Evolutionary conservation across 1,140 invertebrate genomes (phyloP), one percentile per base, ranked within the genome.

Genomic region (Diachasmimorpha longicaudata): DNA sequence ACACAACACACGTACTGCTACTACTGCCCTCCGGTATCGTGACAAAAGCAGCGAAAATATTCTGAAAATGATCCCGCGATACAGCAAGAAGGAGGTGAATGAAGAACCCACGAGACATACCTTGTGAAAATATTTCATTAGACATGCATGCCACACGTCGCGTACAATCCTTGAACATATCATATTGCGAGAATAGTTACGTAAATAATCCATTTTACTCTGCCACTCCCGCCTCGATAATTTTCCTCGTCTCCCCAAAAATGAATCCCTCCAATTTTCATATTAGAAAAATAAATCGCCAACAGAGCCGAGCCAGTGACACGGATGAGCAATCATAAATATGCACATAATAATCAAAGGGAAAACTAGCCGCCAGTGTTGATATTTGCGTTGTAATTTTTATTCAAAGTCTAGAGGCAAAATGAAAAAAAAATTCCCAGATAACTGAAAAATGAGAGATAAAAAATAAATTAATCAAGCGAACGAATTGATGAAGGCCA

Each of bases 101-200:
- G 19, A 25, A 42, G 58, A 25, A 63, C 31, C 14, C 11, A 25
- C 14, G 23, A 31, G 23, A 25, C 58, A 25, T 58, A 58, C 21
- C 52, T 63, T 63, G 14, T 23, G 58, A 25, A 63, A 63, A 63
- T 63, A 63, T 63, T 63, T 63, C 58, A 63, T 63, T 63, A 63
- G 21, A 25, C 14, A 63, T 63, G 58, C 58, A 63, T 63, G 11
- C 58, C 58, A 25, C 10, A 19, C 58, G 11, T 3, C 6, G 58
- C 11, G 6, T 31, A 23, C 23, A 63, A 23, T 63, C 58, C 58
- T 63, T 63, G 58, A 19, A 23, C 25, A 63, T 63, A 63, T 63
- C 21, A 63, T 63, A 63, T 63, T 63, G 13, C 58, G 14, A 63
- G 58, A 63, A 52, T 25, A 11, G 9, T 63, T 63, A 19, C 23